These are phyloP conservation scores for Percina caprodes DNA, from an alignment of 2,113 vertebrate species.

Conservation along the genomic window DNA sequence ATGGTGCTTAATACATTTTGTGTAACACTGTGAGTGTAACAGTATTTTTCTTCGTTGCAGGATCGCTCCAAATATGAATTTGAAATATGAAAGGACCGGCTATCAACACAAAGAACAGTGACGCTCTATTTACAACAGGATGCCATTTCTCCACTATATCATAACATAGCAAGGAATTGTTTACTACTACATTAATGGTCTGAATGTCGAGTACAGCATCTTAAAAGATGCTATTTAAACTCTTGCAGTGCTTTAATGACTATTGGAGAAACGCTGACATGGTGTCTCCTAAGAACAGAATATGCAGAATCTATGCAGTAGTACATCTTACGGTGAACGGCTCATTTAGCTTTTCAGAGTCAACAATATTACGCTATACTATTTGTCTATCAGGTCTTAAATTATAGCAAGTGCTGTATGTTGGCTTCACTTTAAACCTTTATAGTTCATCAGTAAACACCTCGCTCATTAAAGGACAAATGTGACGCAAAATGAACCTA, in stretches of 20 bases:
- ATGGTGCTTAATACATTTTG: not conserved
- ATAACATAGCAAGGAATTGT: too few relatives aligned
- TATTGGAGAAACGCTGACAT: slow-evolving; percentile 12
- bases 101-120: too few relatives aligned
- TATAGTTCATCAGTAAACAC: not conserved
- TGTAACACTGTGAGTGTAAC: too few relatives aligned
- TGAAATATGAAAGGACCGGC: too few relatives aligned
- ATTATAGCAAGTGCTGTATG: not conserved
- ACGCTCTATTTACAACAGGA: too few relatives aligned
- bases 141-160: too few relatives aligned
- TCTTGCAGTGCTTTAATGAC: slow-evolving; percentile 10
- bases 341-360: slow-evolving; percentile 6
- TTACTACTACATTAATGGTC: too few relatives aligned
- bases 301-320: not conserved
- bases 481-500: too few relatives aligned
- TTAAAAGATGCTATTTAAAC: not conserved
- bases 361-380: not conserved
- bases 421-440: not conserved
- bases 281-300: not conserved
- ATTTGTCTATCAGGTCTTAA: not conserved
- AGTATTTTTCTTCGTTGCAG: not conserved
- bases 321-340: not conserved
- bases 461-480: not conserved
- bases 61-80: not conserved
- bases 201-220: too few relatives aligned